Conservation (phyloP, 2,113 vertebrate species). For the Rafetus swinhoei region DNA sequence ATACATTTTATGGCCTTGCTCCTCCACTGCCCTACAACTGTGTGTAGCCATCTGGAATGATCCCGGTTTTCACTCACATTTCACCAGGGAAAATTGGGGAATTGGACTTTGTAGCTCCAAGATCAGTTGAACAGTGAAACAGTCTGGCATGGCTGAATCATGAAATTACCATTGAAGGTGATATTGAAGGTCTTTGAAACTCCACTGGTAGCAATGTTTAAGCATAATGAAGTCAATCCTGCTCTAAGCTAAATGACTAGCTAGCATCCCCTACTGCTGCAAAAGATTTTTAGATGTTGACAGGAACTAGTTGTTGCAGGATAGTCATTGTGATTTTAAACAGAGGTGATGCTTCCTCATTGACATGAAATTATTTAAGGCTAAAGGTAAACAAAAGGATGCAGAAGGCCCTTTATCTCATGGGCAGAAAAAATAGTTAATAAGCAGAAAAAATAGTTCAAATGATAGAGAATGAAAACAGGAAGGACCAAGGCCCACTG, state of each 20-base stretch:
- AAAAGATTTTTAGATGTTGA: background rate
- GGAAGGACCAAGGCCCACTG: accelerated
- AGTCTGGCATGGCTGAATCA: background rate
- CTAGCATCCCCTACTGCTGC: conserved; percentile 58
- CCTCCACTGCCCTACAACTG: background rate
- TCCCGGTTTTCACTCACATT: background rate
- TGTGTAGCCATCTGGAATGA: background rate
- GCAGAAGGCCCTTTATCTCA: background rate
- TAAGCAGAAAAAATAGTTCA: background rate
- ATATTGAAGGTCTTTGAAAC: background rate
- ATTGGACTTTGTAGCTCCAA: background rate
- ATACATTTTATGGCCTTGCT: background rate
- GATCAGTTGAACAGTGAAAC: background rate
- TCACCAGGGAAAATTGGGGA: background rate
- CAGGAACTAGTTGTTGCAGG: background rate
- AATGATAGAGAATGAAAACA: background rate
- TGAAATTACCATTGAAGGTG: background rate
- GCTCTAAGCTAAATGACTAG: conserved; percentile 18
- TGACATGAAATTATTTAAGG: background rate
- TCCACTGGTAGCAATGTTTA: background rate
- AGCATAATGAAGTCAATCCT: background rate
- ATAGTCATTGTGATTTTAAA: background rate
- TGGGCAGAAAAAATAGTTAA: accelerated
- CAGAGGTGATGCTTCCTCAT: background rate
- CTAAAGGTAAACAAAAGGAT: background rate